phyloP scores from a whole-genome alignment of 1,140 invertebrate species.

The Atta cephalotes region DNA sequence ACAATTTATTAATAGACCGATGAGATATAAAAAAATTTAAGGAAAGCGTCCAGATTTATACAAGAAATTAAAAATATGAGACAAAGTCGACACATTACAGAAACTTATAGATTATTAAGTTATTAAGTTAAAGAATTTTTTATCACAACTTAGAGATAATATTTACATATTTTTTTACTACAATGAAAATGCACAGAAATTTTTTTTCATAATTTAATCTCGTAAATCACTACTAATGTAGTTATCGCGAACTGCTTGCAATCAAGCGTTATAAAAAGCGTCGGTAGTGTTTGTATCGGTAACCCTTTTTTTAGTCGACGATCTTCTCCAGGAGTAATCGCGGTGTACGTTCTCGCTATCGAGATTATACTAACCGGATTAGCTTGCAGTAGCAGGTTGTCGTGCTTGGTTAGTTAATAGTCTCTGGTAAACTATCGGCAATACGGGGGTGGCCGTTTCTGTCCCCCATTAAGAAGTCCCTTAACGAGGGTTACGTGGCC shows the following conservation, averaged over 20 bases:
- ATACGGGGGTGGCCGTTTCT: constrained; percentile 59
- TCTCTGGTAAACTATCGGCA: constrained; percentile 71
- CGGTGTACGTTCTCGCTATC: constrained; percentile 34
- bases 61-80: not conserved
- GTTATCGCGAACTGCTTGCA: constrained; percentile 30
- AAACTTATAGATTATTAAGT: not conserved
- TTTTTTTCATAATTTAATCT: constrained; percentile 11
- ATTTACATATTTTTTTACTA: not conserved
- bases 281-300: not conserved
- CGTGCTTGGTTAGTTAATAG: constrained; percentile 65
- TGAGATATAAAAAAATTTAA: not conserved
- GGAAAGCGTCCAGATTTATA: not conserved
- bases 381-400: constrained; percentile 67
- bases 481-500: constrained; percentile 76
- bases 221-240: not conserved
- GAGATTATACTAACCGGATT: constrained; percentile 66
- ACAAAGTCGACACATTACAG: not conserved
- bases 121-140: not conserved
- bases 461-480: constrained; percentile 73
- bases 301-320: constrained; percentile 31
- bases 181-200: not conserved
- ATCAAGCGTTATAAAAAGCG: constrained; percentile 39
- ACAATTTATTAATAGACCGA: not conserved
- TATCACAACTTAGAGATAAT: not conserved
- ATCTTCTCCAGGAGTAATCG: constrained; percentile 45